Evolutionary conservation across 2,113 vertebrate species (phyloP), one percentile per base, ranked within the genome.

Genomic region (Lepisosteus osseus): DNA sequence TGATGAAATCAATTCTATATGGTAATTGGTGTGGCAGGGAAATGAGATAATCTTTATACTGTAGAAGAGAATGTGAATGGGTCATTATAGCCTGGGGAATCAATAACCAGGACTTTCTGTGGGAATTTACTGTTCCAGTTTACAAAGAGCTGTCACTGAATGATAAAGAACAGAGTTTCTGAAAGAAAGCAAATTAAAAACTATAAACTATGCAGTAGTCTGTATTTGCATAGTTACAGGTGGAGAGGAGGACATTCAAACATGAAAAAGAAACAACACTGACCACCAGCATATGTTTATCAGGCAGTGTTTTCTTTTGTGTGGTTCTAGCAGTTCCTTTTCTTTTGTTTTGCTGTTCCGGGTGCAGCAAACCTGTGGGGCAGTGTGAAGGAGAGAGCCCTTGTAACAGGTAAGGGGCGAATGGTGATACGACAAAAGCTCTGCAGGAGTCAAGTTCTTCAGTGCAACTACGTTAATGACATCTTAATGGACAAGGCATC

Each of bases 381-480:
- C 47, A 51, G 9, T 51, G 47, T 5, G 5, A 51, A 51, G 9
- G 47, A 51, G 9, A 9, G 9, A 6, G 9, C 47, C 47, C 47
- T 51, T 91, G 86, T 87, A 92, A 90, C 92, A 95, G 94, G 90
- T 92, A 93, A 91, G 89, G 85, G 74, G 78, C 75, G 89, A 89
- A 92, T 84, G 90, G 82, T 81, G 74, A 76, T 79, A 81, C 83
- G 84, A 96, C 93, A 91, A 94, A 91, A 82, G 85, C 95, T 90
- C 94, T 77, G 75, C 90, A 79, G 95, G 95, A 93, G 92, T 95
- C 90, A 94, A 90, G 92, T 94, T 94, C 90, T 94, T 88, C 89
- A 92, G 73, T 83, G 88, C 83, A 84, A 80, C 84, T 88, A 63
- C 84, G 92, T 91, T 96, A 96, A 97, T 95, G 95, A 93, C 91